Evolutionary conservation across 2,113 vertebrate species (phyloP).

Genomic region (Gadus chalcogrammus): DNA sequence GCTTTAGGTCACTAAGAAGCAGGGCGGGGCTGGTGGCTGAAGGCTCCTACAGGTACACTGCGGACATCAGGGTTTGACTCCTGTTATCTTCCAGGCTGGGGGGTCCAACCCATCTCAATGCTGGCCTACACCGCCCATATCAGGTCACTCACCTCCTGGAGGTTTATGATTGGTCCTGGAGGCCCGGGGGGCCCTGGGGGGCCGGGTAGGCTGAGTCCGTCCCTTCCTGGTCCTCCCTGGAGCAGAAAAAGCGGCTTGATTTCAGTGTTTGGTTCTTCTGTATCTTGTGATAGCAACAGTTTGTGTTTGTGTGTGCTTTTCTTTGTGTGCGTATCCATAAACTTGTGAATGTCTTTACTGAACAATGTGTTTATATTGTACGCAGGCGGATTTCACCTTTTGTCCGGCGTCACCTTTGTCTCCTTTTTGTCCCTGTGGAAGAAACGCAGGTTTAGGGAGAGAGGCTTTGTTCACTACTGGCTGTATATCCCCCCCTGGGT

Average conservation of each 20-base stretch:
- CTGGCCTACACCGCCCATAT: too few relatives aligned
- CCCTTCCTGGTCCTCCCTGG: conserved; percentile 83
- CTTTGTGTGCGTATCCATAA: neutral
- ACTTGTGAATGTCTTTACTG: neutral
- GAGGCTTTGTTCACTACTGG: neutral
- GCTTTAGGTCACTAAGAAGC: too few relatives aligned
- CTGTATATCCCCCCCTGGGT: too few relatives aligned
- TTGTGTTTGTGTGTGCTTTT: neutral
- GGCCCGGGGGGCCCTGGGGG: conserved; percentile 86
- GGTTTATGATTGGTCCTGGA: conserved; percentile 74
- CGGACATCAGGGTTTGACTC: too few relatives aligned
- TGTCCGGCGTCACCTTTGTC: conserved; percentile 80
- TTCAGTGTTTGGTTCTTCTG: neutral
- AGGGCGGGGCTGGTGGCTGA: too few relatives aligned
- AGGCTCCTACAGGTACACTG: too few relatives aligned
- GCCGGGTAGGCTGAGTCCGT: conserved; percentile 76
- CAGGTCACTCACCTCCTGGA: conserved; percentile 77
- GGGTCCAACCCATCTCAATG: too few relatives aligned
- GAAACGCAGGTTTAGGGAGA: conserved; percentile 3
- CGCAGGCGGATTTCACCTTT: conserved; percentile 71
- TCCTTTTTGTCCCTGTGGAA: conserved; percentile 80
- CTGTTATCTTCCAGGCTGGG: too few relatives aligned
- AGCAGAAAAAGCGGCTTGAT: conserved; percentile 12
- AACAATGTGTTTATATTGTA: neutral
- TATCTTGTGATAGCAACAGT: neutral